Base-by-base conservation (phyloP, 2,113 vertebrate genomes). In the Eidolon helvum region DNA sequence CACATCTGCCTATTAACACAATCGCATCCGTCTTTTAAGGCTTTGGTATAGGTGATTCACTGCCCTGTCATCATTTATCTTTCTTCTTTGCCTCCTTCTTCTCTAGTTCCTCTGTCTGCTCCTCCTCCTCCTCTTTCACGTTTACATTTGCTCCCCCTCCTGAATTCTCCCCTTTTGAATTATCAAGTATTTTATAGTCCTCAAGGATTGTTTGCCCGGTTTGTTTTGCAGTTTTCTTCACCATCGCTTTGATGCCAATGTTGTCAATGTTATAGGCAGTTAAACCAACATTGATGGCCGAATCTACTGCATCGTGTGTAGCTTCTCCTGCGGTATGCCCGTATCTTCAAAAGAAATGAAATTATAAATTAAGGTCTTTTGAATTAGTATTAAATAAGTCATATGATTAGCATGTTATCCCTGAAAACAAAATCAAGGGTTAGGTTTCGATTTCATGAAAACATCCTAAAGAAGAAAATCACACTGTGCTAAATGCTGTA, bases 221-320 rank as follows among this genome's bases (percentile, higher is more conserved):
- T 59, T 99, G 99, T 96, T 99, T 99, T 66, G 99, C 99, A 16
- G 99, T 99, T 98, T 96, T 99, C 97, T 99, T 99, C 97, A 99
- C 99, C 89, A 99, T 98, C 28, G 99, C 99, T 98, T 99, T 99
- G 98, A 99, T 98, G 72, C 99, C 99, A 72, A 99, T 98, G 98
- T 99, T 99, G 96, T 99, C 99, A 40, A 99, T 99, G 96, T 99
- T 99, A 98, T 99, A 99, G 55, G 99, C 99, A 45, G 99, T 98
- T 95, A 99, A 66, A 7, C 99, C 99, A 68, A 99, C 98, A 71
- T 99, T 99, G 97, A 99, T 99, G 93, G 99, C 99, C 77, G 99
- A 99, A 97, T 99, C 99, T 97, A 99, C 96, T 0, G 99, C 99
- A 0, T 99, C 93, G 85, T 99, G 99, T 4, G 99, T 99, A 94